These are phyloP conservation scores for Andinoacara biseriatus DNA, from an alignment of 2,113 vertebrate genomes.

Conservation along the genomic window DNA sequence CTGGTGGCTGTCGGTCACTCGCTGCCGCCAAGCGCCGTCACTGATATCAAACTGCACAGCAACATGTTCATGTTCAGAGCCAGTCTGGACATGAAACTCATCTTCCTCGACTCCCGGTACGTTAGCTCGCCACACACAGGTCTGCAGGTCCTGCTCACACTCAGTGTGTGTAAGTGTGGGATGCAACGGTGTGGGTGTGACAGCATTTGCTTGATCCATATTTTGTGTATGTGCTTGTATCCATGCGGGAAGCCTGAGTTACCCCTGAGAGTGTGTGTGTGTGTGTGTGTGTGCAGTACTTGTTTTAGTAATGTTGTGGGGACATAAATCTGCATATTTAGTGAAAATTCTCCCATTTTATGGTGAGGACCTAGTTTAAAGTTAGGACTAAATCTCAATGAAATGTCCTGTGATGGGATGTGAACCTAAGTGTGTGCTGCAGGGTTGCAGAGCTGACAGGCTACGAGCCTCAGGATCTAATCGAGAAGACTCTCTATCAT, in stretches of 20 bases:
- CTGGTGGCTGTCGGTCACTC: constrained; percentile 97
- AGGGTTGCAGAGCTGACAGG: constrained; percentile 97
- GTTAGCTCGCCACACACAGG: neutral
- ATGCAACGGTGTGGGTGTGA: neutral
- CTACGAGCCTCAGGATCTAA: constrained; percentile 98
- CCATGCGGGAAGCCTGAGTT: neutral
- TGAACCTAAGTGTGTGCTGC: constrained; percentile 45
- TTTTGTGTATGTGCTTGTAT: neutral
- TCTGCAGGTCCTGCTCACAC: neutral
- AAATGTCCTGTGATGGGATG: neutral
- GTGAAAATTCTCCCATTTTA: neutral
- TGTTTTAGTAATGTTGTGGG: neutral
- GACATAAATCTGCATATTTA: neutral
- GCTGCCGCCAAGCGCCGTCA: constrained; percentile 92
- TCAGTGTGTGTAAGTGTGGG: neutral
- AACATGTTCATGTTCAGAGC: constrained; percentile 99
- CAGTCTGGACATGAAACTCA: constrained; percentile 98
- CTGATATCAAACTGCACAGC: constrained; percentile 96
- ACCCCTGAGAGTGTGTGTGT: neutral
- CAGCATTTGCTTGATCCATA: neutral
- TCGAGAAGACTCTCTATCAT: constrained; percentile 98
- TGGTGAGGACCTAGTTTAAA: neutral
- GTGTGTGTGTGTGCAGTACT: neutral
- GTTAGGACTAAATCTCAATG: neutral
- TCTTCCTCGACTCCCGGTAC: constrained; percentile 96